These are phyloP conservation scores for Bombus vancouverensis DNA, from an alignment of 1,140 invertebrate genomes.

Conservation along the genomic window DNA sequence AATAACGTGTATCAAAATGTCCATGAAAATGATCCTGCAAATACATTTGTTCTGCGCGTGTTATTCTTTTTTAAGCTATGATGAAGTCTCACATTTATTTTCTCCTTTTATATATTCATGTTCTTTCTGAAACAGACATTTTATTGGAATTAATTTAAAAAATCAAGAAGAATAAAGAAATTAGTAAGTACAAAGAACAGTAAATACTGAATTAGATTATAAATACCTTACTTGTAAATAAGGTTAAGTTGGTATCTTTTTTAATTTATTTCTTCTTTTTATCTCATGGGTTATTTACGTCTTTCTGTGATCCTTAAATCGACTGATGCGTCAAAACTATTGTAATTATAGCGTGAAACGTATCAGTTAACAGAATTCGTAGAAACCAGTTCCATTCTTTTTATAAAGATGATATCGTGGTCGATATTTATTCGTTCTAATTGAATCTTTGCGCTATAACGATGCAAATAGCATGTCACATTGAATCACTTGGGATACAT, in stretches of 20 bases:
- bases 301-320: neutral
- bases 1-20: slow-evolving; percentile 10
- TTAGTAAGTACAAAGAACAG: too few relatives aligned
- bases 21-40: slow-evolving; percentile 16
- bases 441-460: neutral
- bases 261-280: neutral
- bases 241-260: too few relatives aligned
- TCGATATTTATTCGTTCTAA: slow-evolving; percentile 22
- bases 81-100: neutral
- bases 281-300: neutral
- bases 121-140: neutral
- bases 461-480: too few relatives aligned
- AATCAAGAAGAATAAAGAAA: too few relatives aligned
- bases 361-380: neutral
- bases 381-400: slow-evolving; percentile 24
- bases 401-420: slow-evolving; percentile 35
- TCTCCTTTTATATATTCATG: neutral
- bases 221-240: too few relatives aligned
- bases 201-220: too few relatives aligned
- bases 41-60: neutral
- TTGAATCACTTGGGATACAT: neutral
- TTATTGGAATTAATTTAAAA: neutral
- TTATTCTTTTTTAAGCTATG: neutral
- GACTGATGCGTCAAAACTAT: neutral
- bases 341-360: neutral